Conservation (phyloP, 1,140 invertebrate species). For the Drosophila pruinosa region DNA sequence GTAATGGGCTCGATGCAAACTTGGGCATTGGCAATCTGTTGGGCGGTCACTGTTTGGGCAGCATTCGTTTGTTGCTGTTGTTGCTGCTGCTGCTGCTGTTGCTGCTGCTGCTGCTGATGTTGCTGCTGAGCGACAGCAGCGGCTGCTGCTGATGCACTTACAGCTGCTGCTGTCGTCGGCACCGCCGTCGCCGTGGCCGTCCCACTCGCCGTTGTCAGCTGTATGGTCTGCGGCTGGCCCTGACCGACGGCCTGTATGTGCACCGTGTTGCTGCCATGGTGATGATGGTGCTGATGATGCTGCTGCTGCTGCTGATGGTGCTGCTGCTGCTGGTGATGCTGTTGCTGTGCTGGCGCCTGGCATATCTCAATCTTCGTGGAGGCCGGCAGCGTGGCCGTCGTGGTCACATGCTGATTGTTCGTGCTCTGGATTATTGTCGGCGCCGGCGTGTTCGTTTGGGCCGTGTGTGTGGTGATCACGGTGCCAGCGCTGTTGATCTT, state of each 20-base stretch:
- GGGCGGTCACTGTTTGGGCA: constrained; percentile 79
- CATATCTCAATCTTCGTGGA: constrained; percentile 81
- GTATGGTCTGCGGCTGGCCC: constrained; percentile 63
- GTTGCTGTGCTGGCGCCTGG: constrained; percentile 63
- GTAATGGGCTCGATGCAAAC: constrained; percentile 89
- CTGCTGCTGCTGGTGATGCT: constrained; percentile 62
- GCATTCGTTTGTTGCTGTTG: constrained; percentile 44
- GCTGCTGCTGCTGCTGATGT: constrained; percentile 80
- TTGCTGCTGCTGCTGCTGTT: constrained; percentile 36
- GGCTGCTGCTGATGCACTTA: constrained; percentile 75
- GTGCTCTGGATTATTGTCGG: constrained; percentile 80
- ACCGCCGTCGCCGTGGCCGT: constrained; percentile 77
- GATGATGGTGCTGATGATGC: constrained; percentile 35
- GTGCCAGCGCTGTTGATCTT: constrained; percentile 81
- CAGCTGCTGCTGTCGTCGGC: constrained; percentile 77
- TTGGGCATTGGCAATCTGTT: constrained; percentile 86
- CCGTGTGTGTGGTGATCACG: constrained; percentile 77
- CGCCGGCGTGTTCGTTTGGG: constrained; percentile 69
- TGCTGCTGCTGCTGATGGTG: constrained; percentile 42
- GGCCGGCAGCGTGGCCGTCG: constrained; percentile 74
- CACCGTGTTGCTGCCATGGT: constrained; percentile 43
- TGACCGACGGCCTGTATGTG: constrained; percentile 64
- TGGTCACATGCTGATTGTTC: constrained; percentile 81
- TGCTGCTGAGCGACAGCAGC: constrained; percentile 55
- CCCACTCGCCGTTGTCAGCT: constrained; percentile 66